phyloP scores from a whole-genome alignment of 2,888 invertebrate species.

The Pseudolycoriella hygida region DNA sequence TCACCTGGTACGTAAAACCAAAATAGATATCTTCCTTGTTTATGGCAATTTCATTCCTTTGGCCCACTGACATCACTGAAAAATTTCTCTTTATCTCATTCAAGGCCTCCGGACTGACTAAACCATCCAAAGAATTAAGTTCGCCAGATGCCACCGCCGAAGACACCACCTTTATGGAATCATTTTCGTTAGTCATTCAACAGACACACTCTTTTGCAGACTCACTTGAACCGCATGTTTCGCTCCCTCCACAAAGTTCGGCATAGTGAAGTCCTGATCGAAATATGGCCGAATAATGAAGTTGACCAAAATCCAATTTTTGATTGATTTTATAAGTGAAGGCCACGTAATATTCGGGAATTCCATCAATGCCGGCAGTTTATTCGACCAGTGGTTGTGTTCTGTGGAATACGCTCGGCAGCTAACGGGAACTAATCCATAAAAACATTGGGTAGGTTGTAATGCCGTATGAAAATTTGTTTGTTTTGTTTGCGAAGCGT shows the following conservation, averaged over 20 bases:
- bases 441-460: too few relatives aligned
- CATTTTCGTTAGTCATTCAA: too few relatives aligned
- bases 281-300: conserved; percentile 65
- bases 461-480: too few relatives aligned
- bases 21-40: conserved; percentile 58
- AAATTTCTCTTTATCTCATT: conserved; percentile 43
- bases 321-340: conserved; percentile 53
- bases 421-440: too few relatives aligned
- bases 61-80: conserved; percentile 45
- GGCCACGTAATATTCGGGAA: conserved; percentile 68
- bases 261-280: conserved; percentile 51
- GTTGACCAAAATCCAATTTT: conserved; percentile 57
- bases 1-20: conserved; percentile 62
- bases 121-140: conserved; percentile 41
- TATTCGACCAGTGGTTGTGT: too few relatives aligned
- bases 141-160: conserved; percentile 48
- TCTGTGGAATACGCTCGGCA: too few relatives aligned
- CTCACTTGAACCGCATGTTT: conserved; percentile 58
- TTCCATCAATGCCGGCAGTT: conserved; percentile 47
- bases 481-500: too few relatives aligned
- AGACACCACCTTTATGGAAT: conserved; percentile 59
- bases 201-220: neutral
- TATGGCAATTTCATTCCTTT: conserved; percentile 43
- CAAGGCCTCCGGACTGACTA: conserved; percentile 50
- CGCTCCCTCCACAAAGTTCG: conserved; percentile 53